These are phyloP conservation scores for Lamellibrachia satsuma DNA, from an alignment of 2,888 invertebrate species.

Conservation along the genomic window DNA sequence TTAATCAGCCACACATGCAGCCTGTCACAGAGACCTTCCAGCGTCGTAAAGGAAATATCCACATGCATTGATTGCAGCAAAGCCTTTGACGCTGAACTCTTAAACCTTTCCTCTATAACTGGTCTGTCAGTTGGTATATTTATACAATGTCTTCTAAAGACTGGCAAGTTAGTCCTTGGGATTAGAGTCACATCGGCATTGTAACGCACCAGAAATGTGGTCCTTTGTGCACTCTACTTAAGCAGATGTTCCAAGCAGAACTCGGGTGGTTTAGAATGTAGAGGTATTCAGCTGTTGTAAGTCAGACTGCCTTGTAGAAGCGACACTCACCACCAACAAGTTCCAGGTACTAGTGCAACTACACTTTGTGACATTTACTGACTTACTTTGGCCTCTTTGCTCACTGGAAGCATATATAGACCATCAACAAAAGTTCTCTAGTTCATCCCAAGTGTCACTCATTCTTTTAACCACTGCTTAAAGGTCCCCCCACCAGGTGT, in stretches of 20 bases:
- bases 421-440: no score
- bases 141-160: neutral
- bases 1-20: neutral
- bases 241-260: constrained; percentile 13
- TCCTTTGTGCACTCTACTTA: neutral
- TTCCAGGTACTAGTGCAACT: neutral
- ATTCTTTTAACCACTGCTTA: no score
- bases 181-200: neutral
- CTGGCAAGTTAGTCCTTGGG: neutral
- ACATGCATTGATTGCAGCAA: neutral
- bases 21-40: neutral
- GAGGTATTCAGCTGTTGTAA: neutral
- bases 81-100: neutral
- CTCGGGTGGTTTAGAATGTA: neutral
- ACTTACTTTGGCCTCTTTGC: no score
- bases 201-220: neutral
- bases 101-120: neutral
- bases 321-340: neutral
- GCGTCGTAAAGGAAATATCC: neutral
- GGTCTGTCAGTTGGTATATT: neutral
- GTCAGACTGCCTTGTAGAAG: neutral
- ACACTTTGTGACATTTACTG: neutral
- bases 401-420: no score
- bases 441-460: no score
- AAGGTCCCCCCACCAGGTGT: no score